Conservation (phyloP, 2,888 invertebrate species). For the Ormia ochracea region DNA sequence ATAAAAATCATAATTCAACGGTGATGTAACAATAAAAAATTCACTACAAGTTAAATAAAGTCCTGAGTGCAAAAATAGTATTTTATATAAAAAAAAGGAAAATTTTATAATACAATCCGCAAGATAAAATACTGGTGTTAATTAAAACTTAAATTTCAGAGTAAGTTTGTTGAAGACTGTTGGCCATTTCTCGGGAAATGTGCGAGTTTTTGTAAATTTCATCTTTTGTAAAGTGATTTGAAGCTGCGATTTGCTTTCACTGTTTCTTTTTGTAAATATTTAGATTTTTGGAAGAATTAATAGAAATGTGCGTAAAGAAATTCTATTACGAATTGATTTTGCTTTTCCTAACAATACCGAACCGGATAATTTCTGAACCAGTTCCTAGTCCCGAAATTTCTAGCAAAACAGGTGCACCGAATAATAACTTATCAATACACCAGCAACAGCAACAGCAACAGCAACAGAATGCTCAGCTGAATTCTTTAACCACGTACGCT, state of each 20-base stretch:
- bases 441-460: conserved; percentile 47
- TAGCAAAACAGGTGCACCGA: conserved; percentile 66
- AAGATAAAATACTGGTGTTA: too few relatives aligned
- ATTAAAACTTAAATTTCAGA: too few relatives aligned
- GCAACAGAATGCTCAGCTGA: conserved; percentile 70
- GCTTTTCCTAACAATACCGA: conserved; percentile 1
- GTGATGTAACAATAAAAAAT: conserved; percentile 45
- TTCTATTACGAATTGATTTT: conserved; percentile 6
- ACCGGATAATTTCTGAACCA: conserved; percentile 53
- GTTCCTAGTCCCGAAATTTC: conserved; percentile 71
- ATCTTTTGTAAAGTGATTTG: too few relatives aligned
- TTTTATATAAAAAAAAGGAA: too few relatives aligned
- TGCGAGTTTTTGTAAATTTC: too few relatives aligned
- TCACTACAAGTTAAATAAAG: not conserved
- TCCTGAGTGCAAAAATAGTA: too few relatives aligned
- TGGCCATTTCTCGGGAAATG: too few relatives aligned
- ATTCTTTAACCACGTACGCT: conserved; percentile 73
- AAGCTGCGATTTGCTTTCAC: too few relatives aligned
- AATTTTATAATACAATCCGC: too few relatives aligned
- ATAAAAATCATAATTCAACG: conserved; percentile 44
- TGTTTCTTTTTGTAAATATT: too few relatives aligned
- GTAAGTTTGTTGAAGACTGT: too few relatives aligned
- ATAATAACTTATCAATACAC: conserved; percentile 51
- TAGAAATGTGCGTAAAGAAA: conserved; percentile 19
- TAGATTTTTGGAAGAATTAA: not conserved